phyloP scores from a whole-genome alignment of 1,140 invertebrate species.

The Cyclina sinensis region DNA sequence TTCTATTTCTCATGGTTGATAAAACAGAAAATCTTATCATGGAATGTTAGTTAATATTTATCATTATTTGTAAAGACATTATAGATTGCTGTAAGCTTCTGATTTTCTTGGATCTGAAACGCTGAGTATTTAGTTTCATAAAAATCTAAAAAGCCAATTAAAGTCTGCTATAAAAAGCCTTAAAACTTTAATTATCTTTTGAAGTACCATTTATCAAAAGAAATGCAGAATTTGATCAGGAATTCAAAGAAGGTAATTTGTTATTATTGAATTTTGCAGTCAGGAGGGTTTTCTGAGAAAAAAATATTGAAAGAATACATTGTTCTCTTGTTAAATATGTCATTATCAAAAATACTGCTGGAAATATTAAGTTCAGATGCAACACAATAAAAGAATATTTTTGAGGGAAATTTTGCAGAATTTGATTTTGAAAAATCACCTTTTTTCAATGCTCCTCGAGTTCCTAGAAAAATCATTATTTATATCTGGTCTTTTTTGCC shows the following conservation, averaged over 20 bases:
- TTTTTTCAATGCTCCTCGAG: too few relatives aligned
- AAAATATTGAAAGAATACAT: neutral
- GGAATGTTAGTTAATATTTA: neutral
- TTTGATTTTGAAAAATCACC: too few relatives aligned
- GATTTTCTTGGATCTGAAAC: neutral
- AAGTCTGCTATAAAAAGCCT: slow-evolving; percentile 10
- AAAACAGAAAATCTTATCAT: neutral
- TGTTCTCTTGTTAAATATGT: neutral
- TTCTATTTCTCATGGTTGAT: neutral
- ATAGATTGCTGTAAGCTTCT: neutral
- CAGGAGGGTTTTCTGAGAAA: too few relatives aligned
- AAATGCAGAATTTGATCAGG: neutral
- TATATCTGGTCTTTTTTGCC: too few relatives aligned
- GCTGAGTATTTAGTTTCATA: neutral
- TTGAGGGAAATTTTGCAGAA: too few relatives aligned
- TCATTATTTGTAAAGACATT: neutral
- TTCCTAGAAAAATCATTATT: too few relatives aligned
- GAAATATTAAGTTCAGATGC: too few relatives aligned
- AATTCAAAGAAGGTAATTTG: slow-evolving; percentile 8
- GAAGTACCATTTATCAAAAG: neutral
- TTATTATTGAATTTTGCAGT: neutral
- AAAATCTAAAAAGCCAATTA: slow-evolving; percentile 5
- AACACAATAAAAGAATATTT: too few relatives aligned
- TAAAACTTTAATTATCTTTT: slow-evolving; percentile 17
- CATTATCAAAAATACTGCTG: too few relatives aligned